These are phyloP conservation scores for Nycteola revayana DNA, from an alignment of 2,888 invertebrate species.

Conservation along the genomic window DNA sequence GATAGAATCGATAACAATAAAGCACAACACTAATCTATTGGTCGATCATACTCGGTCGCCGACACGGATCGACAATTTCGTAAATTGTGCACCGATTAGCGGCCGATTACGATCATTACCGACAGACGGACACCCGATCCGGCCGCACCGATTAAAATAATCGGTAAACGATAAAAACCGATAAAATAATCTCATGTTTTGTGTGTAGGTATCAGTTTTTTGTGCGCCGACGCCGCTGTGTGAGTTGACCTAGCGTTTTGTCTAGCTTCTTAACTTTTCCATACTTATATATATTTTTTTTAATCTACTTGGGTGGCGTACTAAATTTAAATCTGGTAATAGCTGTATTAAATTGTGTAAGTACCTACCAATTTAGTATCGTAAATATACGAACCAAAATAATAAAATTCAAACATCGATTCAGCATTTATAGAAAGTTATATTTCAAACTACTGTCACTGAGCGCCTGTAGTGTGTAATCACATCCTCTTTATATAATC, in stretches of 20 bases:
- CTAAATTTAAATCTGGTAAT: not conserved
- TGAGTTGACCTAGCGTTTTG: conserved; percentile 38
- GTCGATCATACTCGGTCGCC: conserved; percentile 65
- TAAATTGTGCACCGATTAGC: conserved; percentile 81
- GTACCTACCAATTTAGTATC: too few species aligned
- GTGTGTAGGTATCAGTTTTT: conserved; percentile 61
- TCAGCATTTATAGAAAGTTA: too few species aligned
- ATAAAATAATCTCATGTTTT: conserved; percentile 65
- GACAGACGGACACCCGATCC: conserved; percentile 78
- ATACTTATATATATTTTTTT: too few species aligned
- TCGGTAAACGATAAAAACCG: conserved; percentile 77
- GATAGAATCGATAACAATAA: conserved; percentile 45
- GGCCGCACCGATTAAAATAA: conserved; percentile 75
- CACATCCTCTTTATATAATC: too few species aligned
- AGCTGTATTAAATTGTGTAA: too few species aligned
- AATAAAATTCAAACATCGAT: too few species aligned
- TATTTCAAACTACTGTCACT: too few species aligned
- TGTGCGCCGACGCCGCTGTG: conserved; percentile 37
- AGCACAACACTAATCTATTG: conserved; percentile 58
- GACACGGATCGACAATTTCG: conserved; percentile 80
- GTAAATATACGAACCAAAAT: too few species aligned
- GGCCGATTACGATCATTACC: conserved; percentile 79
- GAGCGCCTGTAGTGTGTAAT: too few species aligned
- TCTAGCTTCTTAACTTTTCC: conserved; percentile 24
- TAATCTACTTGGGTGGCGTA: not conserved